Evolutionary conservation across 2,888 invertebrate species (phyloP).

Genomic region (Cosmopolites sordidus): DNA sequence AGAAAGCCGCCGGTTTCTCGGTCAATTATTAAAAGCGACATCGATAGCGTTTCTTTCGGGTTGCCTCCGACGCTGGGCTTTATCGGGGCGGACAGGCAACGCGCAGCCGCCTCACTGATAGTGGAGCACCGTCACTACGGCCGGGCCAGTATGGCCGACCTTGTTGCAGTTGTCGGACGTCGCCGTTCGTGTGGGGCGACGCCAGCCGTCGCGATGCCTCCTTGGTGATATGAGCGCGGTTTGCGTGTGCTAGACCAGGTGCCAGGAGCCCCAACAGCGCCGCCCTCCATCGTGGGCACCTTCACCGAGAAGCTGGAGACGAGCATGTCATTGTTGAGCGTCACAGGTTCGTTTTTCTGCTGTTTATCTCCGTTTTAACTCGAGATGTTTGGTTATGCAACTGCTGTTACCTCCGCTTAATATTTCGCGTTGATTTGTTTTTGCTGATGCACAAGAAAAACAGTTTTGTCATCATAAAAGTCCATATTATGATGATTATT

Average conservation of each 20-base stretch:
- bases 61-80: too few relatives aligned
- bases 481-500: too few relatives aligned
- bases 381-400: constrained; percentile 11
- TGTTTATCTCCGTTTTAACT: not conserved
- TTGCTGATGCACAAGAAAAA: too few relatives aligned
- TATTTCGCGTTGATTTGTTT: too few relatives aligned
- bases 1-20: too few relatives aligned
- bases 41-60: too few relatives aligned
- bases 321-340: constrained; percentile 44
- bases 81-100: too few relatives aligned
- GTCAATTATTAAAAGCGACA: too few relatives aligned
- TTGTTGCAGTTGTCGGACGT: constrained; percentile 25
- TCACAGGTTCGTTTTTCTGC: constrained; percentile 39
- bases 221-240: not conserved
- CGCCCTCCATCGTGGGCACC: not conserved
- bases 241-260: not conserved
- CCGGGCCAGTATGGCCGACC: constrained; percentile 26
- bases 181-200: constrained; percentile 17
- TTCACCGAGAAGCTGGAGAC: constrained; percentile 24
- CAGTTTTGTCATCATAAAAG: too few relatives aligned
- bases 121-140: constrained; percentile 1
- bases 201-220: constrained; percentile 2
- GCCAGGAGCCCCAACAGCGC: not conserved
- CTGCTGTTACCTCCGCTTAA: not conserved
- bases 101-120: too few relatives aligned